Evolutionary conservation across 2,113 vertebrate genomes (phyloP).

Genomic region (Chaenocephalus aceratus): DNA sequence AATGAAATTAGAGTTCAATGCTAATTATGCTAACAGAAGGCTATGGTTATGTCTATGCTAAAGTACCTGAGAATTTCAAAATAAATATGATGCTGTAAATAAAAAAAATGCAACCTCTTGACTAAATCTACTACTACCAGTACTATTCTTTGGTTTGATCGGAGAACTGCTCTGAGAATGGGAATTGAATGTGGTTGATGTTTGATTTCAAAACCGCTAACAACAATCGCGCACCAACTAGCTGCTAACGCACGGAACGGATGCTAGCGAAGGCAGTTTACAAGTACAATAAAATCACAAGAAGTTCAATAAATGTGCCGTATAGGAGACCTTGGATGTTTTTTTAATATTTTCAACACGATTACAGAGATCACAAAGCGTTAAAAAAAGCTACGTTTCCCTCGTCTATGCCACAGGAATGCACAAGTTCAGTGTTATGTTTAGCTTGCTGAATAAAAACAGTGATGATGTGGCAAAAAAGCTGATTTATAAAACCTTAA

Average conservation of each 20-base stretch:
- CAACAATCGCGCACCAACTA: slow-evolving; percentile 8
- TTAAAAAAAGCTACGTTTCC: slow-evolving; percentile 28
- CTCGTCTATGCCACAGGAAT: slow-evolving; percentile 42
- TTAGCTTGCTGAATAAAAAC: slow-evolving; percentile 41
- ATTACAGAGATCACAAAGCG: slow-evolving; percentile 53
- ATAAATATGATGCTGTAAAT: slow-evolving; percentile 45
- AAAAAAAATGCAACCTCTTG: slow-evolving; percentile 38
- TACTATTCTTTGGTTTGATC: slow-evolving; percentile 81
- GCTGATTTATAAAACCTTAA: slow-evolving; percentile 31
- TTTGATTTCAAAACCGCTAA: slow-evolving; percentile 12
- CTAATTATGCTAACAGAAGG: slow-evolving; percentile 8
- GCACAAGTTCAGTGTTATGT: slow-evolving; percentile 31
- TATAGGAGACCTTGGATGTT: slow-evolving; percentile 32
- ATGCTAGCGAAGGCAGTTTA: slow-evolving; percentile 69
- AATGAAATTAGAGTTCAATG: slow-evolving; percentile 16
- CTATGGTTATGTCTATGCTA: slow-evolving; percentile 30
- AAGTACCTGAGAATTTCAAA: slow-evolving; percentile 74
- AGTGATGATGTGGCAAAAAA: slow-evolving; percentile 15
- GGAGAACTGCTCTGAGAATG: slow-evolving; percentile 57
- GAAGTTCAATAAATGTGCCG: slow-evolving; percentile 62
- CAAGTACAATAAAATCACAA: slow-evolving; percentile 51
- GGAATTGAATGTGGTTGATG: slow-evolving; percentile 15
- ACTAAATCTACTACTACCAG: slow-evolving; percentile 53
- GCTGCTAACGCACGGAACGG: slow-evolving; percentile 42
- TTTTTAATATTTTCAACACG: slow-evolving; percentile 39